Percentiles rank a stretch among this genome's conserved stretches.
Conservation (phyloP, 2,888 invertebrate species). For the Syrphus vitripennis region DNA sequence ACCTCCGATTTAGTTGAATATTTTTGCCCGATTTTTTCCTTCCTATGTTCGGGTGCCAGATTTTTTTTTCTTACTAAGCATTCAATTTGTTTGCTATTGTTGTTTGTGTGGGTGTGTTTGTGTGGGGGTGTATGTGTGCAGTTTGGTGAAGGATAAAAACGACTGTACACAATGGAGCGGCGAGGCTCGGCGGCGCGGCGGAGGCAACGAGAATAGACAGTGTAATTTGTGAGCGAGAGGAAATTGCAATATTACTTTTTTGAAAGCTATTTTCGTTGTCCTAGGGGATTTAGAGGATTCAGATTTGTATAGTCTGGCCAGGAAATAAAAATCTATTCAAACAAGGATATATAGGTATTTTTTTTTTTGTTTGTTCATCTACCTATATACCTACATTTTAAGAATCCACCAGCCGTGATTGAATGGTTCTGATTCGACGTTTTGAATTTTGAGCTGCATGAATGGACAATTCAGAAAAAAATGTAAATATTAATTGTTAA, state of each 20-base stretch:
- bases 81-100: conserved; percentile 63
- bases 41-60: no score
- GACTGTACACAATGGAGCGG: no score
- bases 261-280: conserved; percentile 1
- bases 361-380: background rate
- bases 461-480: background rate
- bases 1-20: conserved; percentile 49
- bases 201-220: conserved; percentile 41
- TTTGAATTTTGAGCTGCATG: background rate
- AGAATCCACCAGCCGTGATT: conserved; percentile 25
- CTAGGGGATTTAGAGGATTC: conserved; percentile 21
- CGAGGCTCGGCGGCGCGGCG: no score
- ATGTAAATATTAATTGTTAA: conserved; percentile 48
- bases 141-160: conserved; percentile 4
- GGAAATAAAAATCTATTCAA: conserved; percentile 61
- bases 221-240: conserved; percentile 59
- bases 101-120: background rate
- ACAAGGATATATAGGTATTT: background rate
- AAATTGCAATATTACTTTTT: conserved; percentile 63
- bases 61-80: conserved; percentile 35
- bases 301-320: conserved; percentile 34
- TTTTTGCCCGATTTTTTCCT: background rate
- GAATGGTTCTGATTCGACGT: background rate
- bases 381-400: background rate
- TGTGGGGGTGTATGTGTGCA: background rate